These are phyloP conservation scores for Onychomys torridus DNA, from an alignment of 2,797 vertebrate species.

Conservation along the genomic window DNA sequence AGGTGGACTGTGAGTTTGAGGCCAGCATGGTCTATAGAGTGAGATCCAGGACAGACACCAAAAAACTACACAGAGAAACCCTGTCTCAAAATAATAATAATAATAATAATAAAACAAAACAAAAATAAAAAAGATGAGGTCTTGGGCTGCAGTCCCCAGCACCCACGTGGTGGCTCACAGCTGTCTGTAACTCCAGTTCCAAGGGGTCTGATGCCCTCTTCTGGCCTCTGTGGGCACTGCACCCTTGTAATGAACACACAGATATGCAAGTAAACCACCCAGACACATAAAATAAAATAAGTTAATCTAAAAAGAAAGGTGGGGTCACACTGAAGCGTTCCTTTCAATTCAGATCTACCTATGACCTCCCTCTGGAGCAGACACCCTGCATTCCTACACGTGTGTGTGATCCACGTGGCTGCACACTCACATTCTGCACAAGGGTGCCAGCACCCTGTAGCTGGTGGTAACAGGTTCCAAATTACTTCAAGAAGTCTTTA, in stretches of 20 bases:
- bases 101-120: no score
- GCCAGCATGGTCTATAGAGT: no score
- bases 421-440: background rate
- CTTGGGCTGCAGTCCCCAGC: background rate
- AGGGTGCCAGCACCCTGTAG: background rate
- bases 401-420: background rate
- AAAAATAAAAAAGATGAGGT: background rate
- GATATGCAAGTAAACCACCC: background rate
- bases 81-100: no score
- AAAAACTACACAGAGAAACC: no score
- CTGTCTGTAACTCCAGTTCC: background rate
- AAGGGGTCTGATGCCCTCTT: background rate
- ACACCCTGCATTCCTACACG: no score
- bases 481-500: background rate
- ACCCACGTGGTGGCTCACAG: background rate
- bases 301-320: background rate
- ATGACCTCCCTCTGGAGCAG: background rate
- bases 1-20: no score
- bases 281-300: background rate
- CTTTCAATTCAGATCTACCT: background rate
- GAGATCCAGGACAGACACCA: no score
- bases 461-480: background rate
- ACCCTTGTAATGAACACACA: background rate
- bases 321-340: background rate
- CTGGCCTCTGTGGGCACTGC: background rate